Evolutionary conservation across 35 echinoderm and acorn worm genomes (phyloP), one percentile per base, ranked within the genome.

Genomic region (Heliocidaris erythrogramma): DNA sequence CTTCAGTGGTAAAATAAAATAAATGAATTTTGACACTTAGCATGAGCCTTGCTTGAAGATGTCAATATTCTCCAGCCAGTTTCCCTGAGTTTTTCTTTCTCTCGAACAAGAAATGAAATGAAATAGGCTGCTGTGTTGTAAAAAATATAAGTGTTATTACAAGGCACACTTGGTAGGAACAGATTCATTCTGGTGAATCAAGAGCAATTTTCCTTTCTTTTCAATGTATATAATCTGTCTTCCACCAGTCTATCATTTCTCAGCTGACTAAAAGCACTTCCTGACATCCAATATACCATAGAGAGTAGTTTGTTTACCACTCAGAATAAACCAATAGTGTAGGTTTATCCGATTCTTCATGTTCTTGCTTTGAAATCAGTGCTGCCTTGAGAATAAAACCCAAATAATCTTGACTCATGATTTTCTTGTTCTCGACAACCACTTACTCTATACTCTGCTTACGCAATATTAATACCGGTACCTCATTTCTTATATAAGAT

Each of bases 11-110:
- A 78, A 27, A 42, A 78, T 78, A 78, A 78, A 78, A 78, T 78
- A 78, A 78, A 78, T 78, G 65, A 78, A 78, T 78, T 5, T 21
- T 78, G 65, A n/a, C 65, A 78, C 65, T 24, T 21, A n/a, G 65
- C 65, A 7, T 78, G 21, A 78, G 65, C 65, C 65, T 78, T 78
- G 27, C 27, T n/a, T n/a, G 17, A 78, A 24, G 65, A 18, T 78
- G 47, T n/a, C 31, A 89, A 32, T 89, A 89, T 47, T 89, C 87
- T 17, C 12, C 32, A 89, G 87, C 87, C 87, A 89, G 87, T 89
- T 89, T 89, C 87, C 87, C 87, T 89, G 87, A 89, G 87, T 89
- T 89, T 89, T 32, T 89, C 17, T 48, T 89, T n/a, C 65, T 78
- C 27, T 18, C 65, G 0, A 0, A 27, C 65, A 78, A 78, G 65